phyloP scores from a whole-genome alignment of 2,797 vertebrate species.

The Podarcis siculus region DNA sequence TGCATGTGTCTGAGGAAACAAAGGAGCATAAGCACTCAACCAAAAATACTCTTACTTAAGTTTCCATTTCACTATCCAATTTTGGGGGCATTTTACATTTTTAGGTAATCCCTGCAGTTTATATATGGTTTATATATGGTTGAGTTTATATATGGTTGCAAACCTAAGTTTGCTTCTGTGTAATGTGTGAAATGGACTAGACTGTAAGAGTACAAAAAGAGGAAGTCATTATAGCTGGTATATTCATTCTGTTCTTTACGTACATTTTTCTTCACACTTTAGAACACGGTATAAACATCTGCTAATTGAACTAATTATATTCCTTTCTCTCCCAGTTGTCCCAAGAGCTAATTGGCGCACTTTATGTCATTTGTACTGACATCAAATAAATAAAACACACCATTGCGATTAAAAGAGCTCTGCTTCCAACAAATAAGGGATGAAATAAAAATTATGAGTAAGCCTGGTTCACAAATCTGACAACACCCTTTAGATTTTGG shows the following conservation, averaged over 20 bases:
- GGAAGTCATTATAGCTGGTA: slow-evolving; percentile 51
- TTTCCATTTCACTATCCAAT: slow-evolving; percentile 45
- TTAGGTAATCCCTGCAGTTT: background rate
- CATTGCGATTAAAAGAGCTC: slow-evolving; percentile 44
- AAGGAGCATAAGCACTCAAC: slow-evolving; percentile 57
- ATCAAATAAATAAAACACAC: slow-evolving; percentile 54
- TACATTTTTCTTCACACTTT: slow-evolving; percentile 57
- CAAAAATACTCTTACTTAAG: slow-evolving; percentile 57
- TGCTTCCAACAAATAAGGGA: slow-evolving; percentile 53
- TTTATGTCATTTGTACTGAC: slow-evolving; percentile 59
- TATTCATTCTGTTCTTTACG: slow-evolving; percentile 61
- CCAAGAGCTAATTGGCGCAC: slow-evolving; percentile 63
- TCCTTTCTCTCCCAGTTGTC: slow-evolving; percentile 61
- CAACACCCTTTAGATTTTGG: slow-evolving; percentile 39
- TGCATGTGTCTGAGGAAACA: slow-evolving; percentile 54
- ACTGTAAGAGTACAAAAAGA: slow-evolving; percentile 38
- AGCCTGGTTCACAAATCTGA: slow-evolving; percentile 44
- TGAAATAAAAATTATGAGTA: slow-evolving; percentile 52
- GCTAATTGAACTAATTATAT: slow-evolving; percentile 72
- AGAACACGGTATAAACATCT: slow-evolving; percentile 61
- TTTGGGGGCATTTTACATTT: background rate
- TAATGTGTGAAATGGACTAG: slow-evolving; percentile 1
- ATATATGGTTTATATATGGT: background rate
- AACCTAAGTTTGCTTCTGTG: background rate
- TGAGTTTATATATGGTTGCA: background rate